A percentile compares a stretch with the other conserved stretches of the same genome.
Conservation (phyloP, 2,888 invertebrate species). For the Dasypolia templi region DNA sequence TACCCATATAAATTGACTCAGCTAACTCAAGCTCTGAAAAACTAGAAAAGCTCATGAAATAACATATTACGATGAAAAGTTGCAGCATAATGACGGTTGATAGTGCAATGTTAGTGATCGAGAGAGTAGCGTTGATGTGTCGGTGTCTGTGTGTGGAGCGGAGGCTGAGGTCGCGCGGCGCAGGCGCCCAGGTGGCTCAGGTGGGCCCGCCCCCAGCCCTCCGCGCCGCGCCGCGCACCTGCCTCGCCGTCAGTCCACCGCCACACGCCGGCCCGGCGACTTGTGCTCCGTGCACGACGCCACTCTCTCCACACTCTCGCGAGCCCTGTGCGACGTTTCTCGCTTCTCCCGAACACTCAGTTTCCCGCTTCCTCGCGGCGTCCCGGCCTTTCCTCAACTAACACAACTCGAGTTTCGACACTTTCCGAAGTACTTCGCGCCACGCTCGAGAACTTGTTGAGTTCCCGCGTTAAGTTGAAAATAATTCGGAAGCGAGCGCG, state of each 20-base stretch:
- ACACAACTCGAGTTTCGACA: slow-evolving; percentile 75
- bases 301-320: slow-evolving; percentile 89
- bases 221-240: slow-evolving; percentile 87
- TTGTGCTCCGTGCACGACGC: slow-evolving; percentile 89
- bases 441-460: slow-evolving; percentile 76
- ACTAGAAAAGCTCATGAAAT: slow-evolving; percentile 59
- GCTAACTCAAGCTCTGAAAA: slow-evolving; percentile 20
- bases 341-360: slow-evolving; percentile 87
- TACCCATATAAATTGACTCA: neutral
- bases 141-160: slow-evolving; percentile 64
- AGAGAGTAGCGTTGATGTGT: slow-evolving; percentile 51
- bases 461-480: slow-evolving; percentile 79
- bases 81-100: slow-evolving; percentile 61
- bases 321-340: slow-evolving; percentile 88
- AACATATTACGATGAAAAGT: slow-evolving; percentile 63
- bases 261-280: slow-evolving; percentile 87
- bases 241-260: slow-evolving; percentile 85
- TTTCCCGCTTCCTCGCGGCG: slow-evolving; percentile 85
- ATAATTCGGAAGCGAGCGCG: slow-evolving; percentile 64
- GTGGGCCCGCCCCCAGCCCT: slow-evolving; percentile 89
- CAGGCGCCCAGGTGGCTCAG: slow-evolving; percentile 90
- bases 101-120: slow-evolving; percentile 61
- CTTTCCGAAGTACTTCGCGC: slow-evolving; percentile 73
- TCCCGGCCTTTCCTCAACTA: slow-evolving; percentile 77
- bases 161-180: slow-evolving; percentile 79